These are phyloP conservation scores for Mixornis gularis DNA, from an alignment of 2,113 vertebrate genomes.

Conservation along the genomic window DNA sequence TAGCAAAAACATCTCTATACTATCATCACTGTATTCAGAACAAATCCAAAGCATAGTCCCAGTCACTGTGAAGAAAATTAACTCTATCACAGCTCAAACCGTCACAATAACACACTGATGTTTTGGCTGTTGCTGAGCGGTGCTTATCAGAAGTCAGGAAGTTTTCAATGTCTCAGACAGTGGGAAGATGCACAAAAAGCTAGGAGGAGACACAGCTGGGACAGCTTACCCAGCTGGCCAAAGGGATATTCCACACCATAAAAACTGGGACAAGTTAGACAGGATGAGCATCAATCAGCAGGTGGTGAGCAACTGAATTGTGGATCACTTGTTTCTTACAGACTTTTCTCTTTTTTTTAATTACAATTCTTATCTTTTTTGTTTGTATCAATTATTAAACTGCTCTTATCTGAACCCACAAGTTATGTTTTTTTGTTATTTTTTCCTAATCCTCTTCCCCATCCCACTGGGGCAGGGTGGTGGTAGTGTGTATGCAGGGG, in stretches of 20 bases:
- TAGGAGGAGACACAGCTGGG: background rate
- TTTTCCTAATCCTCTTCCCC: background rate
- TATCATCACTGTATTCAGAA: background rate
- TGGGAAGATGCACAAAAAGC: background rate
- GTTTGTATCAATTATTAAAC: background rate
- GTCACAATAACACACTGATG: background rate
- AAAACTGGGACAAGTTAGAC: background rate
- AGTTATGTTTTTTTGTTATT: background rate
- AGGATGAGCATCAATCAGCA: background rate
- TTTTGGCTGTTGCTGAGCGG: background rate
- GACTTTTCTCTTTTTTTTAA: background rate
- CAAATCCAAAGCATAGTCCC: background rate
- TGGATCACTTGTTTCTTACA: background rate
- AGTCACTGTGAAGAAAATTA: background rate
- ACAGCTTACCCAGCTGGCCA: background rate
- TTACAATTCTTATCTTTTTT: background rate
- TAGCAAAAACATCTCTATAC: background rate
- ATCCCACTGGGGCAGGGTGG: no score
- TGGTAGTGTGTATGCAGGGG: no score
- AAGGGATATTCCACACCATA: background rate
- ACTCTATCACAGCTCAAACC: background rate
- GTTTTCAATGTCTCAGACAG: background rate
- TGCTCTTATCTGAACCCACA: background rate
- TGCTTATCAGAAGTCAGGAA: background rate
- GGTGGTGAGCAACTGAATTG: background rate